Conservation (phyloP, 2,888 invertebrate genomes). For the Catotricha subobsoleta region DNA sequence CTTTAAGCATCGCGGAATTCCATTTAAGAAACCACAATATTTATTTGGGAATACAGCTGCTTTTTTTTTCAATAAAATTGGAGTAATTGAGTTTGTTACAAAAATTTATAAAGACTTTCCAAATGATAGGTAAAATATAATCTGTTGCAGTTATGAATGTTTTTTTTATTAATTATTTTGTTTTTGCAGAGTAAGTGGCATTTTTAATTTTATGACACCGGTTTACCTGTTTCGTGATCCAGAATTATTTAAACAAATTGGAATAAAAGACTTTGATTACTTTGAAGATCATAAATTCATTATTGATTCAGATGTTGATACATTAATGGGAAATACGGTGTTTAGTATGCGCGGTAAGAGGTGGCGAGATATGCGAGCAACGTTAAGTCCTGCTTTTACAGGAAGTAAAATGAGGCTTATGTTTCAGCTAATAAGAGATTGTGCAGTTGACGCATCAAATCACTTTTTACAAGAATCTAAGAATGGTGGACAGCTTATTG, state of each 20-base stretch:
- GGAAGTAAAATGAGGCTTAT: slow-evolving; percentile 5
- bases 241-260: slow-evolving; percentile 2
- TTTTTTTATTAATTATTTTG: background rate
- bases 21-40: slow-evolving; percentile 5
- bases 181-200: background rate
- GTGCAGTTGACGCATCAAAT: background rate
- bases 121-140: slow-evolving; percentile 4
- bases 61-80: background rate
- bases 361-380: slow-evolving; percentile 5
- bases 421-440: slow-evolving; percentile 3
- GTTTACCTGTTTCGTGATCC: slow-evolving; percentile 1
- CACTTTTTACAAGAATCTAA: background rate
- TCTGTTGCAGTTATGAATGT: background rate
- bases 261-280: slow-evolving; percentile 5
- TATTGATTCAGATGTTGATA: slow-evolving; percentile 2
- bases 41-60: slow-evolving; percentile 1
- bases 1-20: slow-evolving; percentile 3
- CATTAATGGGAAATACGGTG: slow-evolving; percentile 3
- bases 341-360: slow-evolving; percentile 5
- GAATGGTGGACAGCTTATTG: background rate
- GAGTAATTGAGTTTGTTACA: background rate
- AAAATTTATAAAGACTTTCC: slow-evolving; percentile 2
- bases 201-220: slow-evolving; percentile 4
- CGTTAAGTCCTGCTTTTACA: slow-evolving; percentile 6
- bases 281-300: slow-evolving; percentile 4